phyloP scores from a whole-genome alignment of 2,797 vertebrate species.

The Coilia nasus region DNA sequence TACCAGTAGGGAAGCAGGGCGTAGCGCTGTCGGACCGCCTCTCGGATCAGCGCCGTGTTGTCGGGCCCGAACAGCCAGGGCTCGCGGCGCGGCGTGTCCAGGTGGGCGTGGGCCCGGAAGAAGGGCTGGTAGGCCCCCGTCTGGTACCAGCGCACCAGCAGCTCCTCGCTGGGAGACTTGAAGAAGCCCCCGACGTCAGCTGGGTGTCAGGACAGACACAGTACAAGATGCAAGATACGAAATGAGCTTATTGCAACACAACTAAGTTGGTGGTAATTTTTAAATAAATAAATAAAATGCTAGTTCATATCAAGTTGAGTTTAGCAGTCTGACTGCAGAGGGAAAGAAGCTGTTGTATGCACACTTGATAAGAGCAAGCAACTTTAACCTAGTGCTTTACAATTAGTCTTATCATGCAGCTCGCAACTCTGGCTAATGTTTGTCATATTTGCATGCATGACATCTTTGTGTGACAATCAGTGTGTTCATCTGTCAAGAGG shows the following conservation, averaged over 20 bases:
- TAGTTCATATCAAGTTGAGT: too few species aligned
- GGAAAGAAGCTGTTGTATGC: too few species aligned
- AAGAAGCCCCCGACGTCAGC: slow-evolving; percentile 94
- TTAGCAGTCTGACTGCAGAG: too few species aligned
- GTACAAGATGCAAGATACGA: too few species aligned
- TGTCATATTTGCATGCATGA: too few species aligned
- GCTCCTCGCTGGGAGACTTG: slow-evolving; percentile 83
- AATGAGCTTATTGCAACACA: too few species aligned
- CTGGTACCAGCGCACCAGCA: slow-evolving; percentile 95
- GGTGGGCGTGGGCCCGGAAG: slow-evolving; percentile 89
- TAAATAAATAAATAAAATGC: too few species aligned
- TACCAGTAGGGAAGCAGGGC: slow-evolving; percentile 91
- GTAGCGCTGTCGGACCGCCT: slow-evolving; percentile 83
- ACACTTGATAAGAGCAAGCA: background rate
- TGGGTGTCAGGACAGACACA: slow-evolving; percentile 49
- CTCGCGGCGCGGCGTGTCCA: slow-evolving; percentile 90
- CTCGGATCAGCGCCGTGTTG: slow-evolving; percentile 79
- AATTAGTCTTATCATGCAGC: too few species aligned
- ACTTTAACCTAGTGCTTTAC: background rate
- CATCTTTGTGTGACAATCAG: too few species aligned
- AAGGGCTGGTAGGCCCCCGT: slow-evolving; percentile 91
- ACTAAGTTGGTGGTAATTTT: too few species aligned
- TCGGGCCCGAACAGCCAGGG: slow-evolving; percentile 89
- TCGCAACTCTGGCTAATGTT: too few species aligned
- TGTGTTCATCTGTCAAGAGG: too few species aligned